Percentiles rank a stretch among this genome's conserved stretches.
Conservation (phyloP, 92 coral and sea anemone genomes). For the Porites rus region DNA sequence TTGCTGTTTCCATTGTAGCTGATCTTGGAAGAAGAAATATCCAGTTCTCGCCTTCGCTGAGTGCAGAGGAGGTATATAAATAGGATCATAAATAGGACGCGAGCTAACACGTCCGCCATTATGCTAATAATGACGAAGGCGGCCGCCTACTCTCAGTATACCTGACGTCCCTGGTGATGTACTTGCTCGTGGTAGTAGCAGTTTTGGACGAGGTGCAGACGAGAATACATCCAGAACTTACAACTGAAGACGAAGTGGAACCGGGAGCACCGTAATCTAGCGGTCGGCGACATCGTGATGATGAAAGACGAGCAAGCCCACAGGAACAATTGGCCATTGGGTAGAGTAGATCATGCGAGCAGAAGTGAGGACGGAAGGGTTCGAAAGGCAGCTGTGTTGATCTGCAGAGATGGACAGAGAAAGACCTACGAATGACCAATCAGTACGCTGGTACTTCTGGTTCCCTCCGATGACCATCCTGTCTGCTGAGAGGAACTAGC, state of each 20-base stretch:
- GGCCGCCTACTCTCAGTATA: no score
- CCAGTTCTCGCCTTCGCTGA: no score
- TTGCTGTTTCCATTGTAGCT: no score
- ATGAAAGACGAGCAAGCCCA: conserved; percentile 36
- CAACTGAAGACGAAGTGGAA: conserved; percentile 38
- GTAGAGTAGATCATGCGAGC: conserved; percentile 27
- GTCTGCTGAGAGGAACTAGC: no score
- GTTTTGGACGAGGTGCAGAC: no score
- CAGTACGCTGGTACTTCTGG: conserved; percentile 2
- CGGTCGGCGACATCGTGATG: conserved; percentile 37
- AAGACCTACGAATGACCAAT: conserved; percentile 19
- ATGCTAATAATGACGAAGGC: no score
- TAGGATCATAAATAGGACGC: no score
- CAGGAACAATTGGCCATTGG: conserved; percentile 53
- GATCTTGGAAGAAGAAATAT: no score
- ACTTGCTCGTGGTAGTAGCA: no score
- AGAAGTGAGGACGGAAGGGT: conserved; percentile 35
- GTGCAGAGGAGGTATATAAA: no score
- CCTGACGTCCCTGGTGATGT: no score
- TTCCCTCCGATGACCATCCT: not conserved
- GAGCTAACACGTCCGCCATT: no score
- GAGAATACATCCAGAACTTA: not conserved
- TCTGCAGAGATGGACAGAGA: conserved; percentile 5
- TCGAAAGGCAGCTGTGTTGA: conserved; percentile 29
- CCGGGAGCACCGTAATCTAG: conserved; percentile 13